Percentiles rank a stretch among this genome's conserved stretches.
phyloP scores from a whole-genome alignment of 2,888 invertebrate species.

The Eupeodes latifasciatus region DNA sequence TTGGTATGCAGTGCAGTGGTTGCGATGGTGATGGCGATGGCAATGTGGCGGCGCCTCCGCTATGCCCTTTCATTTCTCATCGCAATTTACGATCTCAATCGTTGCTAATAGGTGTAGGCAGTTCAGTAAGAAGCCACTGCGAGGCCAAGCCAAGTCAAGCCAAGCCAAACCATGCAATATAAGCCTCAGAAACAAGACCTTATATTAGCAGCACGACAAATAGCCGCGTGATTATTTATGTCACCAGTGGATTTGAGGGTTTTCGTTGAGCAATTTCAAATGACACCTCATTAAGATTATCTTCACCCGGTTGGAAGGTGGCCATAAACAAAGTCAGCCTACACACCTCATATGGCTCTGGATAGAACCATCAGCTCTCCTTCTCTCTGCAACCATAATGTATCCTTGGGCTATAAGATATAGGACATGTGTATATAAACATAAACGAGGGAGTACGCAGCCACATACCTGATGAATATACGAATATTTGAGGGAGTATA shows the following conservation, averaged over 20 bases:
- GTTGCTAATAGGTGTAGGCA: slow-evolving; percentile 72
- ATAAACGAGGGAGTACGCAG: background rate
- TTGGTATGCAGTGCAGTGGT: background rate
- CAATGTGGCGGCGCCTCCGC: background rate
- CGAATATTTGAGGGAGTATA: slow-evolving; percentile 12
- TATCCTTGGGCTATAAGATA: slow-evolving; percentile 39
- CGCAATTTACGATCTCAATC: slow-evolving; percentile 69
- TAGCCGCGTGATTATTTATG: slow-evolving; percentile 74
- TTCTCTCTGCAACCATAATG: background rate
- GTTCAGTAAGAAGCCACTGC: slow-evolving; percentile 50
- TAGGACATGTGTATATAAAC: background rate
- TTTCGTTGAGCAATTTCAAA: slow-evolving; percentile 72
- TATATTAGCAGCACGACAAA: slow-evolving; percentile 69
- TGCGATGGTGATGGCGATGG: too few relatives aligned
- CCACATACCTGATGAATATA: slow-evolving; percentile 21
- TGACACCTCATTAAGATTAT: slow-evolving; percentile 76
- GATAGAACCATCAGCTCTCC: background rate
- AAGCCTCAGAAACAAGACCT: slow-evolving; percentile 52
- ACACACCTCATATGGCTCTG: slow-evolving; percentile 38
- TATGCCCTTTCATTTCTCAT: background rate
- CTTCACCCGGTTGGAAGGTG: slow-evolving; percentile 55
- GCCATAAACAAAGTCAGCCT: slow-evolving; percentile 72
- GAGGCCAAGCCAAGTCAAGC: background rate
- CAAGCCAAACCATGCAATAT: background rate
- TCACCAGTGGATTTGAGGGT: slow-evolving; percentile 71